Evolutionary conservation across 1,140 invertebrate genomes (phyloP), one percentile per base, ranked within the genome.

Genomic region (Forficula auricularia): DNA sequence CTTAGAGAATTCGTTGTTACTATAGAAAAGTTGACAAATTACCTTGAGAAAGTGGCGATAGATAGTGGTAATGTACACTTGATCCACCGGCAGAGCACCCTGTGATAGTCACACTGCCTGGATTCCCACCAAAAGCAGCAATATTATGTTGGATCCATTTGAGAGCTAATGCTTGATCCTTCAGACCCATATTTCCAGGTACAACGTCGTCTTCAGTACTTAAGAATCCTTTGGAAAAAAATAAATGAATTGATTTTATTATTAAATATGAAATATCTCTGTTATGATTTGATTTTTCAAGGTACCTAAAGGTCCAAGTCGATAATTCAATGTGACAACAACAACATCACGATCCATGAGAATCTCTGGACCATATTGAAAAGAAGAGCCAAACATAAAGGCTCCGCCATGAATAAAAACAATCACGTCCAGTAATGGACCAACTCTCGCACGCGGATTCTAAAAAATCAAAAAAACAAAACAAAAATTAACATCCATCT

Each of bases 321-420:
- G 63, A 52, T 77, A 78, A 48, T 76, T 77, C 7, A 78, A 52
- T 0, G 73, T 77, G 1, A 78, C 72, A 19, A 78, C 54, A 39
- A 78, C 60, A 2, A 75, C 62, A 38, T 75, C 64, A 35, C 67
- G 62, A 45, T 71, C 66, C 59, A 79, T 63, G 1, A 80, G 55
- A 51, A 71, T 75, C 42, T 72, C 67, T 0, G 72, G 64, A 42
- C 63, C 54, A 55, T 64, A 27, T 10, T 6, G 4, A 27, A 6
- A 6, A 6, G 22, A 27, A 27, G 22, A 4, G 4, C 22, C 22
- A 27, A 27, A 27, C 22, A 27, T 27, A 10, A 27, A 27, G 22
- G 4, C 22, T 27, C 22, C 22, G 4, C 22, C 22, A 10, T 27
- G 22, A 27, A 27, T 6, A 27, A 6, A 27, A 10, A 27, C 22